Conservation (phyloP, 2,888 invertebrate species). For the Spodoptera exigua region DNA sequence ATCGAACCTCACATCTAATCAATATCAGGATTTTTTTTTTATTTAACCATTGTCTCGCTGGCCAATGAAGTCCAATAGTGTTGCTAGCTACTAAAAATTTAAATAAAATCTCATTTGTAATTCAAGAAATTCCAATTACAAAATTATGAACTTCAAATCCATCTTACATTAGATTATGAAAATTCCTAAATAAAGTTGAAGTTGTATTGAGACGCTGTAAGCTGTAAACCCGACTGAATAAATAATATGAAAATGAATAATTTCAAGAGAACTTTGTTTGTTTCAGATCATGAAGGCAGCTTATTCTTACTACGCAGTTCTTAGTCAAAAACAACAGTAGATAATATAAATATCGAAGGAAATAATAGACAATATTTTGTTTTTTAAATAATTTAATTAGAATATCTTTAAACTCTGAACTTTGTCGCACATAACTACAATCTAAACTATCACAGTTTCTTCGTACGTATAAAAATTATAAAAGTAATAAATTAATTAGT, state of each 20-base stretch:
- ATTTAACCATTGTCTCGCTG: no score
- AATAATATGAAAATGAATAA: conserved; percentile 23
- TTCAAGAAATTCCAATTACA: conserved; percentile 13
- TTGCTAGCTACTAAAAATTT: neutral
- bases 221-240: conserved; percentile 6
- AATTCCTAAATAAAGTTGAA: conserved; percentile 18
- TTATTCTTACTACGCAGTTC: conserved; percentile 58
- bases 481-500: conserved; percentile 68
- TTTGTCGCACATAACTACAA: conserved; percentile 67
- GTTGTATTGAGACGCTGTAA: conserved; percentile 12
- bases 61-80: neutral
- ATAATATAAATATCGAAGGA: neutral
- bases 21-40: no score
- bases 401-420: conserved; percentile 56
- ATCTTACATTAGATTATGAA: conserved; percentile 15
- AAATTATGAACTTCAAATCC: conserved; percentile 18
- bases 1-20: no score
- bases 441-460: conserved; percentile 86
- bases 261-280: conserved; percentile 38
- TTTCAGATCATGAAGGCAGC: conserved; percentile 80
- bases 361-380: conserved; percentile 9
- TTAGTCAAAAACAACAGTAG: conserved; percentile 50
- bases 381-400: conserved; percentile 58
- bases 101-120: conserved; percentile 12
- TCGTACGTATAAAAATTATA: conserved; percentile 74